These are phyloP conservation scores for Trachelipus rathkii DNA, from an alignment of 1,140 invertebrate genomes.

Conservation along the genomic window DNA sequence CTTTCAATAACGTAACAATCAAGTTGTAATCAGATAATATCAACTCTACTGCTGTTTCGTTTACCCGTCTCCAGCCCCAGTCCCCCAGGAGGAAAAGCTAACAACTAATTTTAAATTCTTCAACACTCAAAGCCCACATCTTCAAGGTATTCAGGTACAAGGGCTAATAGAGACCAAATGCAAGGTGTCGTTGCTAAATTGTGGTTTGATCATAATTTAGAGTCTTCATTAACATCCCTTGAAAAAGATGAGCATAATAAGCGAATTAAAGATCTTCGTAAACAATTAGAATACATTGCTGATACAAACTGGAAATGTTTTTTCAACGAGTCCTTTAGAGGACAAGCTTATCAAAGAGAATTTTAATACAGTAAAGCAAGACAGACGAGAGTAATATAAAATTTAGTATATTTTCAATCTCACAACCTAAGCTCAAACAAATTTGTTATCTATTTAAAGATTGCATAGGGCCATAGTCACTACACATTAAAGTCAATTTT, in stretches of 20 bases:
- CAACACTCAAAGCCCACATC: neutral
- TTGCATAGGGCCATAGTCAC: no score
- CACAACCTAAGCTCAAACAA: no score
- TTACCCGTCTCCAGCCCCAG: neutral
- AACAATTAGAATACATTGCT: slow-evolving; percentile 53
- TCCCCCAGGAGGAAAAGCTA: slow-evolving; percentile 4
- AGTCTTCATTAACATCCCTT: slow-evolving; percentile 40
- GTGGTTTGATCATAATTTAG: slow-evolving; percentile 47
- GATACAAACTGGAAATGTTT: slow-evolving; percentile 54
- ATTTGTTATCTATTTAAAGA: no score
- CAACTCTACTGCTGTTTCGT: neutral
- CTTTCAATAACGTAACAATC: neutral
- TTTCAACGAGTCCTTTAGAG: slow-evolving; percentile 53
- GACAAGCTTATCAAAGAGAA: no score
- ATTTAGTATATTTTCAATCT: no score
- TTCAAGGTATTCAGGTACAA: slow-evolving; percentile 6
- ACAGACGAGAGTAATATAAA: no score
- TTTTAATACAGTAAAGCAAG: no score
- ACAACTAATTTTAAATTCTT: neutral
- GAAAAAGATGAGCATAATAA: slow-evolving; percentile 52
- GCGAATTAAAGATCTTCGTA: slow-evolving; percentile 51
- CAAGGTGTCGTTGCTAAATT: slow-evolving; percentile 33
- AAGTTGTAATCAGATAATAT: neutral
- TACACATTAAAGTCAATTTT: no score
- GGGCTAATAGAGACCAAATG: slow-evolving; percentile 32